Evolutionary conservation across 2,113 vertebrate genomes (phyloP).

Genomic region (Orthonyx spaldingii): DNA sequence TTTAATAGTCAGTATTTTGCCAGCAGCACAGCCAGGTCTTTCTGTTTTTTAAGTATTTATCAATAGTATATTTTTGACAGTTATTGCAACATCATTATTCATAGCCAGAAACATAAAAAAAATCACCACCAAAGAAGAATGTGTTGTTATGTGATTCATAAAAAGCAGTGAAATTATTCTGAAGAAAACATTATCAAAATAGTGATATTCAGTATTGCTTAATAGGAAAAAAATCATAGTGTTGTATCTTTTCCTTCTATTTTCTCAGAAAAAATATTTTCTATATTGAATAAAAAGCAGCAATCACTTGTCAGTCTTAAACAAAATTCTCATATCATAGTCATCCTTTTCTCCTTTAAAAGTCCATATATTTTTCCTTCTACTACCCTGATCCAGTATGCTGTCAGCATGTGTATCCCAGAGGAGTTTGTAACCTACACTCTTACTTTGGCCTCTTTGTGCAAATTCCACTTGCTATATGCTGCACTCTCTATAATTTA

Average conservation of each 20-base stretch:
- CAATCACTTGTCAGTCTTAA: neutral
- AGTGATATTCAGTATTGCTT: neutral
- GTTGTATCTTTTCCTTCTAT: neutral
- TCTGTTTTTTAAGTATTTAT: neutral
- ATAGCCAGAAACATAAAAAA: neutral
- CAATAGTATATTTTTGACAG: neutral
- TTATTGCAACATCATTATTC: neutral
- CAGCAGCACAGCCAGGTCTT: neutral
- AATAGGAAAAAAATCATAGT: neutral
- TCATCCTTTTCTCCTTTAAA: neutral
- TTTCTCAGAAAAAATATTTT: neutral
- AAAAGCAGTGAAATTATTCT: neutral
- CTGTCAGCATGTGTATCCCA: neutral
- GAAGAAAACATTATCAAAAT: neutral
- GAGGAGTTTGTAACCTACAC: neutral
- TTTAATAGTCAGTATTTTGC: neutral
- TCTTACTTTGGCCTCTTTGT: neutral
- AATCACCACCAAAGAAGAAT: neutral
- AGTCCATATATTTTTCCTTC: neutral
- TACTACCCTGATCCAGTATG: neutral
- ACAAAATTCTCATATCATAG: neutral
- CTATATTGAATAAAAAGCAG: neutral
- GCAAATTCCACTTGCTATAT: neutral
- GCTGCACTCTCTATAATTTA: neutral
- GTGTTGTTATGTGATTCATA: neutral